Evolutionary conservation across 2,888 invertebrate species (phyloP).

Genomic region (Oscheius sp.): DNA sequence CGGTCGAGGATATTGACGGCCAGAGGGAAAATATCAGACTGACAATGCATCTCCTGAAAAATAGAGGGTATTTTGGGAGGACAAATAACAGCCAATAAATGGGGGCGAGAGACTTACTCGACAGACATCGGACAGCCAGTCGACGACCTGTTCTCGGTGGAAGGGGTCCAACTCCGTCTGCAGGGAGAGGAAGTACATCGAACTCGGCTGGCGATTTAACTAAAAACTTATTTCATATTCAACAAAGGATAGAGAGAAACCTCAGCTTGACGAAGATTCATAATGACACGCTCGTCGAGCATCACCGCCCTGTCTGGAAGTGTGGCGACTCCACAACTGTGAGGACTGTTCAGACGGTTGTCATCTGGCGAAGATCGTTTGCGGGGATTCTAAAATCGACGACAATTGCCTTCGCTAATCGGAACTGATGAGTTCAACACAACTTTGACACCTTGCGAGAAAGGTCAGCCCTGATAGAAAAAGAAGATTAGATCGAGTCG

Average conservation of each 20-base stretch:
- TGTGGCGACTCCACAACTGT: constrained; percentile 6
- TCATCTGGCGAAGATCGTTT: constrained; percentile 26
- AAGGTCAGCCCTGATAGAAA: no score
- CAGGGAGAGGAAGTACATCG: constrained; percentile 49
- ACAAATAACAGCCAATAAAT: no score
- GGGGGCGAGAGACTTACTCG: constrained; percentile 29
- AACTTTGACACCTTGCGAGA: neutral
- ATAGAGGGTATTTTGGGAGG: neutral
- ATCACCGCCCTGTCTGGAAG: constrained; percentile 16
- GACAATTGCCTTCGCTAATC: neutral
- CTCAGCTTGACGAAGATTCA: constrained; percentile 21
- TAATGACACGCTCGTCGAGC: constrained; percentile 25
- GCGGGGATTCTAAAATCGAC: neutral
- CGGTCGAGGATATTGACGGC: constrained; percentile 93
- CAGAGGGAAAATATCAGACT: constrained; percentile 83
- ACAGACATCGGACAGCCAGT: constrained; percentile 60
- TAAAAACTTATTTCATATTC: neutral
- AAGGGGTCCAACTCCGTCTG: constrained; percentile 47
- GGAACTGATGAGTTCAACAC: neutral
- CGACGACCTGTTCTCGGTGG: constrained; percentile 53
- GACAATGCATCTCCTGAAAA: constrained; percentile 44
- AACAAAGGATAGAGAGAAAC: neutral
- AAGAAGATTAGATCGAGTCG: no score
- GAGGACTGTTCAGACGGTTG: constrained; percentile 19
- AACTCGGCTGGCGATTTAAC: neutral